These are phyloP conservation scores for Spheniscus mendiculus DNA, from an alignment of 2,113 vertebrate genomes.

Conservation along the genomic window DNA sequence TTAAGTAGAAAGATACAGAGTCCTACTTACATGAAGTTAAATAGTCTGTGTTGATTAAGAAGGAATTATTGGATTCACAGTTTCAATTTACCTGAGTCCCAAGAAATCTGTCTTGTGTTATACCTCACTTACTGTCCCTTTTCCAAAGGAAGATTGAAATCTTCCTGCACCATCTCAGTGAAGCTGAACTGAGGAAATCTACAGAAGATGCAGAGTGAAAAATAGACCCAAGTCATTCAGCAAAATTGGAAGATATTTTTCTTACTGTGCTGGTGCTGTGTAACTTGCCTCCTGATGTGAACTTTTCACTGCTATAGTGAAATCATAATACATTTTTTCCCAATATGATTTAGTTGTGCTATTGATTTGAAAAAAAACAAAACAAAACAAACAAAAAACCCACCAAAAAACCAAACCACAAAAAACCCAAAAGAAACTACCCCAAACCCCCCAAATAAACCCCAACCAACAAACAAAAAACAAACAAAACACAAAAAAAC, in stretches of 20 bases:
- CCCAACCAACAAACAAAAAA: background rate
- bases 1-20: background rate
- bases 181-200: background rate
- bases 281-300: background rate
- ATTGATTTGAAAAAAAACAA: background rate
- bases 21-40: background rate
- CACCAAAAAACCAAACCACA: background rate
- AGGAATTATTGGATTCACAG: background rate
- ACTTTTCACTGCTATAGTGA: background rate
- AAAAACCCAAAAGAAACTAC: background rate
- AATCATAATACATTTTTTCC: fast-evolving
- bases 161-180: background rate
- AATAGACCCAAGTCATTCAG: background rate
- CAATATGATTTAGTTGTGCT: background rate
- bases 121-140: background rate
- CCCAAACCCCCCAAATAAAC: background rate
- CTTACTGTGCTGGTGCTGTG: background rate
- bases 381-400: no score
- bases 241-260: background rate
- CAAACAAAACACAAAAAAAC: background rate
- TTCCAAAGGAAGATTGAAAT: background rate
- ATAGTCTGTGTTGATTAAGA: background rate
- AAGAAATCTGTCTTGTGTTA: background rate
- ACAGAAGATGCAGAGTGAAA: background rate
- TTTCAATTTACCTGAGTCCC: background rate